These are phyloP conservation scores for Neodiprion lecontei DNA, from an alignment of 1,140 invertebrate genomes.

Conservation along the genomic window DNA sequence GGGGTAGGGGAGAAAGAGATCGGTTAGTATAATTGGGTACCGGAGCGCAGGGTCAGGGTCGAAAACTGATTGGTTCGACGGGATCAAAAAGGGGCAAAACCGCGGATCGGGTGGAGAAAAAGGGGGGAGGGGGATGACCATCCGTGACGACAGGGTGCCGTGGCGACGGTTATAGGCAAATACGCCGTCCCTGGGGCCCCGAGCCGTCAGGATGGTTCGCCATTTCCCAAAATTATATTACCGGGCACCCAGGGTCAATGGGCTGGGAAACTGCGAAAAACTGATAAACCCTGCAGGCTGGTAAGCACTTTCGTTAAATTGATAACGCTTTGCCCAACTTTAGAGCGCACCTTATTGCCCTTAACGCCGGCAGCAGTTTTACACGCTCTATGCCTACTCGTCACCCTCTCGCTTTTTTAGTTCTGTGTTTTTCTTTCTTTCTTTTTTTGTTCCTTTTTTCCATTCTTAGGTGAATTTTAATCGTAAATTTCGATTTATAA, in stretches of 20 bases:
- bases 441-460: no score
- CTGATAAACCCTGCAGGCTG: background rate
- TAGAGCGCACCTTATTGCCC: background rate
- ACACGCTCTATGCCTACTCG: no score
- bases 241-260: background rate
- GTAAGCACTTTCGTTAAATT: slow-evolving; percentile 1
- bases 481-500: no score
- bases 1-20: background rate
- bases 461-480: no score
- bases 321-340: background rate
- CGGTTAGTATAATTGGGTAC: background rate
- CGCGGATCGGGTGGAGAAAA: background rate
- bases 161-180: slow-evolving; percentile 1
- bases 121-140: background rate
- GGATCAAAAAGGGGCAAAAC: background rate
- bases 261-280: slow-evolving; percentile 4
- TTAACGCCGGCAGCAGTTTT: no score
- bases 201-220: background rate
- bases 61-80: background rate
- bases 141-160: background rate
- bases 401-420: no score
- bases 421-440: no score
- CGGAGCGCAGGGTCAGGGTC: background rate
- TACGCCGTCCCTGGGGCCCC: background rate
- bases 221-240: slow-evolving; percentile 2